Evolutionary conservation across 2,888 invertebrate genomes (phyloP).

Genomic region (Perizoma flavofasciatum): DNA sequence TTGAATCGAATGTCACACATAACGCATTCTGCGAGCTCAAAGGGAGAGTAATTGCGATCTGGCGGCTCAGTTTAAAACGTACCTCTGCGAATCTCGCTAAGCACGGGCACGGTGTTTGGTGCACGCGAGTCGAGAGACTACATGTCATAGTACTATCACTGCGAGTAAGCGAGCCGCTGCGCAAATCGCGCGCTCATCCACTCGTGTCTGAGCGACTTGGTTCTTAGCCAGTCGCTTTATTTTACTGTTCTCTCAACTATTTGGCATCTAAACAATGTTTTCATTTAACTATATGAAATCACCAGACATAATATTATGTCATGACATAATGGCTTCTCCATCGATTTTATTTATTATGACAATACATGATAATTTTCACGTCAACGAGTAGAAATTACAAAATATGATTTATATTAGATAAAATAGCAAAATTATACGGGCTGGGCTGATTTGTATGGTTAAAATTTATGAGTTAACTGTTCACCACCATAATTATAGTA

Average conservation of each 20-base stretch:
- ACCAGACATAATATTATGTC: slow-evolving; percentile 68
- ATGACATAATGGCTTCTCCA: slow-evolving; percentile 39
- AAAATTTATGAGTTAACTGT: no score
- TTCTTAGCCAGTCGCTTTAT: slow-evolving; percentile 78
- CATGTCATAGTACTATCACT: slow-evolving; percentile 38
- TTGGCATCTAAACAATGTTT: slow-evolving; percentile 80
- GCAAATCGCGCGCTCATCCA: slow-evolving; percentile 71
- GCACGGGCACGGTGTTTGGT: slow-evolving; percentile 40
- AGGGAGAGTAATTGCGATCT: slow-evolving; percentile 80
- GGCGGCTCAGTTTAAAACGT: slow-evolving; percentile 79
- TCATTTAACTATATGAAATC: slow-evolving; percentile 76
- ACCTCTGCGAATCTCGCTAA: slow-evolving; percentile 74
- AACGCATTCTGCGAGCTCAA: slow-evolving; percentile 76
- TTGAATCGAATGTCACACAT: slow-evolving; percentile 80
- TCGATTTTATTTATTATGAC: slow-evolving; percentile 26
- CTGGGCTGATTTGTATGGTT: no score
- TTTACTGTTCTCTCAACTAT: slow-evolving; percentile 77
- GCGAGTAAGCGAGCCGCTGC: slow-evolving; percentile 45
- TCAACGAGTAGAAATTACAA: slow-evolving; percentile 6
- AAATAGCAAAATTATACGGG: no score
- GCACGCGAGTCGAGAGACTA: slow-evolving; percentile 31
- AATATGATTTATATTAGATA: background rate
- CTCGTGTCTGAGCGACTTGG: slow-evolving; percentile 76
- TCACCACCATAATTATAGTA: no score
- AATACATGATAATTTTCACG: slow-evolving; percentile 25